Conservation (phyloP, 2,797 vertebrate genomes). For the Leptoclinus maculatus region DNA sequence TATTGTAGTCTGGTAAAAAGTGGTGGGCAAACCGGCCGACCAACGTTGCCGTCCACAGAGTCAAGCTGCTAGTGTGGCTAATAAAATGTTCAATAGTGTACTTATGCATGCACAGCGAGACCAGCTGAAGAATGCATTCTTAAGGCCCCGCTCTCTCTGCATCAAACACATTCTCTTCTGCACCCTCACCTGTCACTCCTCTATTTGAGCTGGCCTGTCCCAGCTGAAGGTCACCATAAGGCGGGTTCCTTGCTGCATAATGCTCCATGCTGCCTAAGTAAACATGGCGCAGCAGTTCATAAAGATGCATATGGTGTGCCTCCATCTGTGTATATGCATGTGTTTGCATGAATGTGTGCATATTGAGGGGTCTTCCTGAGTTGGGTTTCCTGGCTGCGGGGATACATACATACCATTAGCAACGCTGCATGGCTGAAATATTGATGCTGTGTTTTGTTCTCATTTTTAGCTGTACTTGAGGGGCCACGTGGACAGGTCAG, state of each 20-base stretch:
- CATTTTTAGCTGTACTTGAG: constrained; percentile 65
- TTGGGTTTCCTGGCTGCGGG: constrained; percentile 55
- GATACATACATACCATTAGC: constrained; percentile 47
- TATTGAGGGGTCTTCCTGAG: constrained; percentile 54
- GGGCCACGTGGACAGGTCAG: constrained; percentile 69
- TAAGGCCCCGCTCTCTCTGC: constrained; percentile 12
- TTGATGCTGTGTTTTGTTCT: constrained; percentile 76
- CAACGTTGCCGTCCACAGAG: background rate
- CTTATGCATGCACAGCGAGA: constrained; percentile 15
- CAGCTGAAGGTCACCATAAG: constrained; percentile 74
- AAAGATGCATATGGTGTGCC: constrained; percentile 62
- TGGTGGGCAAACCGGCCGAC: accelerated
- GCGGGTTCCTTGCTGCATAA: constrained; percentile 55
- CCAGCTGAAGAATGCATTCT: constrained; percentile 42
- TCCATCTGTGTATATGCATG: constrained; percentile 56
- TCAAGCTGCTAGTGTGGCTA: background rate
- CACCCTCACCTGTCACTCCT: constrained; percentile 64
- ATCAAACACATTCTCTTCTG: constrained; percentile 56
- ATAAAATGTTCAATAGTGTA: constrained; percentile 8
- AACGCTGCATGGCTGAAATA: constrained; percentile 71
- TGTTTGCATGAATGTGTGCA: constrained; percentile 43
- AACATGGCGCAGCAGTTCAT: constrained; percentile 70
- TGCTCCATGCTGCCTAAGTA: constrained; percentile 56
- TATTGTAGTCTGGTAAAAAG: background rate
- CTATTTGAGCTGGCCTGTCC: constrained; percentile 28